Evolutionary conservation across 2,113 vertebrate species (phyloP).

Genomic region (Synodontis membranacea): DNA sequence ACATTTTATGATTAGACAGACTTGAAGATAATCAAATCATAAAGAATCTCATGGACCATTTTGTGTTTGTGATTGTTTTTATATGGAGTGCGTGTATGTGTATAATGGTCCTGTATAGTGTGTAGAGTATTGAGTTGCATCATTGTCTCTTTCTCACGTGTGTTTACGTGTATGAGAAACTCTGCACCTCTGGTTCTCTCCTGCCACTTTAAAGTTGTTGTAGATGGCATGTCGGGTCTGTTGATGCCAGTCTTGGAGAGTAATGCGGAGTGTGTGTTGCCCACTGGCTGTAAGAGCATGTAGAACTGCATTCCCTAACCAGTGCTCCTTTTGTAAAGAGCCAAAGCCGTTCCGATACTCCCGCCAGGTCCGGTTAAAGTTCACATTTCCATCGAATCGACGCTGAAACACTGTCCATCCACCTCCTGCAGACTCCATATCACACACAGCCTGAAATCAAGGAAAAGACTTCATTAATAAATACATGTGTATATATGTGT

Average conservation of each 20-base stretch:
- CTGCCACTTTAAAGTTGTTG: conserved; percentile 74
- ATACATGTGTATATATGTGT: background rate
- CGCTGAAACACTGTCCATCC: conserved; percentile 80
- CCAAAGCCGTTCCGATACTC: conserved; percentile 80
- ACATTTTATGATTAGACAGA: background rate
- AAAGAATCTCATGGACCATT: background rate
- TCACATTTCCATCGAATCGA: conserved; percentile 70
- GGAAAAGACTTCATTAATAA: conserved; percentile 46
- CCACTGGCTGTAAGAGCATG: conserved; percentile 68
- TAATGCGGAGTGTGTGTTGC: conserved; percentile 71
- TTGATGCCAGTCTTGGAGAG: conserved; percentile 79
- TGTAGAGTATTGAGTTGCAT: background rate
- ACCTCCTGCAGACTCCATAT: conserved; percentile 76
- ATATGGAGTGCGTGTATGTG: background rate
- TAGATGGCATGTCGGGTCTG: conserved; percentile 75
- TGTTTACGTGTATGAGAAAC: background rate
- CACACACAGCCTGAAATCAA: conserved; percentile 73
- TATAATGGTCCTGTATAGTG: background rate
- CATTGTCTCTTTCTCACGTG: conserved; percentile 18
- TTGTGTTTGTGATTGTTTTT: background rate
- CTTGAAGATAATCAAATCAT: background rate
- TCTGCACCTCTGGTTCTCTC: conserved; percentile 71
- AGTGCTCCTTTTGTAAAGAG: conserved; percentile 72
- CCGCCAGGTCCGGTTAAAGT: conserved; percentile 79
- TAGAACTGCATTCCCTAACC: conserved; percentile 75